Base-by-base conservation (phyloP, 1,140 invertebrate species). In the Bemisia tabaci region DNA sequence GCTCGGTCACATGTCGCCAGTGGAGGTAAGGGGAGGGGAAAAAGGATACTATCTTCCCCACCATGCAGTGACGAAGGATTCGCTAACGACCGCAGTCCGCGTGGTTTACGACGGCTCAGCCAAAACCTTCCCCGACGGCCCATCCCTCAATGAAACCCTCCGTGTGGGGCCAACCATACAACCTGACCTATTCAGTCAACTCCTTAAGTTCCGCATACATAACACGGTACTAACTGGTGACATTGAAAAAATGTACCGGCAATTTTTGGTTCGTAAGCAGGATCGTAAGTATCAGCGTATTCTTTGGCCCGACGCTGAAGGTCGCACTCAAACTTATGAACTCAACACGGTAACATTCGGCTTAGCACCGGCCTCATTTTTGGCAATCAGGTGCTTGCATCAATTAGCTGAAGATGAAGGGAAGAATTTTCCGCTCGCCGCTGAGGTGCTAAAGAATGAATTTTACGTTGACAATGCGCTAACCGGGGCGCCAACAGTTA, bases 211-310 rank as follows among this genome's bases (percentile, higher is more conserved):
- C 69, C 69, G 78, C 23, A 70, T 68, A 21, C 71, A 75, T 61
- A 66, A 66, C 33, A 69, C 73, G 59, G 75, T 73, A 2, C 48
- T 80, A 9, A 70, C 71, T 2, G 73, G 70, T 27, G 77, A 80
- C 62, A 74, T 80, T 65, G 66, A 68, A 12, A 77, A 79, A 69
- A 79, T 79, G 77, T 81, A 77, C 62, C 67, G 76, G 12, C 77
- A 79, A 66, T 72, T 80, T 25, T 33, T 69, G 62, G 70, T 80
- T 21, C 62, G 75, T 64, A 39, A 68, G 24, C 68, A 73, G 12
- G 71, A 79, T 67, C 64, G 70, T 17, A 69, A 75, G 26, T 76
- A 73, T 63, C 77, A 80, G 66, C 68, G 73, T 64, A 79, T 81
- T 22, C 59, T 80, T 9, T 81, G 79, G 77, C 70, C 75, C 24